Base-by-base conservation (phyloP, 2,113 vertebrate species). In the Ibidorhyncha struthersii region DNA sequence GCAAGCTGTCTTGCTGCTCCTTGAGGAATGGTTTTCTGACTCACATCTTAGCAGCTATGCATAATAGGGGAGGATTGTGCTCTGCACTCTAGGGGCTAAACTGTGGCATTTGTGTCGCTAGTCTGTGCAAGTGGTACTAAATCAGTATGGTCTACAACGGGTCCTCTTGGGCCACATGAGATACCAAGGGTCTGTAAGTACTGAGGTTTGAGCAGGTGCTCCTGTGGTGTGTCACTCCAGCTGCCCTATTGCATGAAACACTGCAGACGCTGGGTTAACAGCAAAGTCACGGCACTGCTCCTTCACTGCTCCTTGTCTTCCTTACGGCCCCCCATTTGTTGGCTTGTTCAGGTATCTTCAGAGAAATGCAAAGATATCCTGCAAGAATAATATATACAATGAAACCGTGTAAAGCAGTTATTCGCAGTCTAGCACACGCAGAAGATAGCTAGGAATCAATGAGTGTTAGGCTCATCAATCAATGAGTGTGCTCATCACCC, bases 1-100 rank as follows among this genome's bases (percentile, higher is more conserved):
- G 55, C 56, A 90, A 90, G 74, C 78, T 91, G 89, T 87, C 89
- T 95, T 34, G 32, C 52, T 69, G 61, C n/a, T 87, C 65, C 81
- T 61, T 29, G 14, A 89, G 78, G 73, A 96, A 82, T 65, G 8
- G 9, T 49, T 93, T 92, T 91, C 73, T 55, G 53, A 85, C 74
- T 94, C 1, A 1, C 6, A 27, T 92, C 14, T 79, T 36, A 62
- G 84, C 32, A 76, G 58, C 61, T 85, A 29, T 90, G 89, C 55
- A 55, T 88, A 94, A 93, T 50, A 56, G 38, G 25, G 27, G 36
- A 86, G 71, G 67, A 70, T 43, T 86, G 26, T 38, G 41, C 9
- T 62, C 45, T 72, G 70, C 13, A 7, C 34, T 69, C 32, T 7
- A 45, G 38, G 36, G 41, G 38, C 49, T 88, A 59, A 82, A 40